Evolutionary conservation across 2,888 invertebrate species (phyloP).

Genomic region (Orthosia cruda): DNA sequence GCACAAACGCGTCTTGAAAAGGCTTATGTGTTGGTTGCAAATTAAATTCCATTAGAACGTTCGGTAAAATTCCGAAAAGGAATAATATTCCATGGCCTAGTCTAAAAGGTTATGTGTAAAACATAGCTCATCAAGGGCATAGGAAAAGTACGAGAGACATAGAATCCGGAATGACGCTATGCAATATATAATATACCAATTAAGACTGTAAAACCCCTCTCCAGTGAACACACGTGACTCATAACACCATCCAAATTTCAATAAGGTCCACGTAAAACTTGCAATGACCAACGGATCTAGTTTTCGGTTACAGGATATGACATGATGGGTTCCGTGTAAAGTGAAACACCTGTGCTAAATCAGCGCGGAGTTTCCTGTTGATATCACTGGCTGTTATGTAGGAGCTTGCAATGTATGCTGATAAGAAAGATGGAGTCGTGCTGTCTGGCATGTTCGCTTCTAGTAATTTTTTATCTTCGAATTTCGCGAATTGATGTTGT

Average conservation of each 20-base stretch:
- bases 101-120: constrained; percentile 11
- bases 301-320: constrained; percentile 71
- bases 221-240: constrained; percentile 36
- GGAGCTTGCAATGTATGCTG: constrained; percentile 49
- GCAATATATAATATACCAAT: constrained; percentile 45
- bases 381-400: constrained; percentile 69
- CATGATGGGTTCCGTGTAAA: constrained; percentile 80
- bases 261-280: constrained; percentile 28
- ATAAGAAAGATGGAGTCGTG: constrained; percentile 64
- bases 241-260: constrained; percentile 36
- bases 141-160: constrained; percentile 58
- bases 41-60: not conserved
- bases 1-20: not conserved
- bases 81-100: constrained; percentile 33
- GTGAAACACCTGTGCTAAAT: constrained; percentile 80
- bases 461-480: constrained; percentile 48
- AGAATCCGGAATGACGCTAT: constrained; percentile 57
- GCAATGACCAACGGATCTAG: constrained; percentile 52
- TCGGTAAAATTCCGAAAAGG: constrained; percentile 27
- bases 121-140: constrained; percentile 11
- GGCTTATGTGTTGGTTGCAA: constrained; percentile 4
- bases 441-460: constrained; percentile 64
- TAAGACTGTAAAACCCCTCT: constrained; percentile 56
- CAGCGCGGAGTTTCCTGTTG: constrained; percentile 83
- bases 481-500: constrained; percentile 53